phyloP scores from a whole-genome alignment of 2,888 invertebrate species.

The Hypomecis punctinalis region DNA sequence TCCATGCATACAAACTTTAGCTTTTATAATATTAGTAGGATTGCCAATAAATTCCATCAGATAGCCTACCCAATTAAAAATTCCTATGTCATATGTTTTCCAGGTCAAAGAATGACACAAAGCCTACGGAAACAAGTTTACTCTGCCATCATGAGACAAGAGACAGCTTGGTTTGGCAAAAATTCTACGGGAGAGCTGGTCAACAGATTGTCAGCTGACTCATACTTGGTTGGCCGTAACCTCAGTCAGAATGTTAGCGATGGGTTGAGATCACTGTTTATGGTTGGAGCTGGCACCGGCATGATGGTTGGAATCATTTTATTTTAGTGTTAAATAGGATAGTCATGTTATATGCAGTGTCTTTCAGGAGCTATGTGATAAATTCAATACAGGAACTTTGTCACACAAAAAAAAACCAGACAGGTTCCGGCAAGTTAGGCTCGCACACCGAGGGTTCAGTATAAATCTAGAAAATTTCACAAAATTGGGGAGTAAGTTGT shows the following conservation, averaged over 20 bases:
- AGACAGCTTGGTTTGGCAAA: slow-evolving; percentile 95
- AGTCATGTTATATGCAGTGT: too few species aligned
- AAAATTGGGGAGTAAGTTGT: too few species aligned
- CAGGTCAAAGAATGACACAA: slow-evolving; percentile 95
- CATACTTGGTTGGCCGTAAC: slow-evolving; percentile 95
- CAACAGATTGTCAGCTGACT: slow-evolving; percentile 95
- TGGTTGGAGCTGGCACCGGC: slow-evolving; percentile 94
- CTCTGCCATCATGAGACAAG: slow-evolving; percentile 92
- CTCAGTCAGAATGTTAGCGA: slow-evolving; percentile 97
- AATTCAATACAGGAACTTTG: too few species aligned
- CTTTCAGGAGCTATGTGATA: too few species aligned
- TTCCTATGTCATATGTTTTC: slow-evolving; percentile 44
- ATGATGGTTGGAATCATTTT: slow-evolving; percentile 92
- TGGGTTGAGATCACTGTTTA: slow-evolving; percentile 94
- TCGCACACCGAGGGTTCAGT: too few species aligned
- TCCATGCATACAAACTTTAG: too few species aligned
- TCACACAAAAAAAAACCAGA: too few species aligned
- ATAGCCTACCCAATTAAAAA: neutral
- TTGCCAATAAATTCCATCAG: too few species aligned
- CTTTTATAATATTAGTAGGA: too few species aligned
- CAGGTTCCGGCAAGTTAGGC: too few species aligned
- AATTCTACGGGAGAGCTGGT: slow-evolving; percentile 96
- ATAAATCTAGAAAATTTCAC: too few species aligned
- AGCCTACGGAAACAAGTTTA: slow-evolving; percentile 91
- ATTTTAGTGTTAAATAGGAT: too few species aligned